Evolutionary conservation across 2,888 invertebrate species (phyloP), one percentile per base, ranked within the genome.

Genomic region (Agrypnus murinus): DNA sequence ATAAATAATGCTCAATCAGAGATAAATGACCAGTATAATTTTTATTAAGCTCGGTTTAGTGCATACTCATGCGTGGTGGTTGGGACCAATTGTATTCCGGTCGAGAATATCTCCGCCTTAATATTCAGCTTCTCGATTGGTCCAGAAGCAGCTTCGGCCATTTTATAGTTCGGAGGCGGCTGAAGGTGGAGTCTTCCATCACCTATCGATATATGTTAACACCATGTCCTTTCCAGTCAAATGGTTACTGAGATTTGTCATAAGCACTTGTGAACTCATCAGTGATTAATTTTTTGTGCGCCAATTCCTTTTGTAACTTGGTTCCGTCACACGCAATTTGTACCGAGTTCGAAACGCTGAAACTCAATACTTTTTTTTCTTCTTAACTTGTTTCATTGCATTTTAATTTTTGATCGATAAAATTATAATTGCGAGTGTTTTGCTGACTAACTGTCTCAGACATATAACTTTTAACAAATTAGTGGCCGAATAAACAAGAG

Each of bases 221-320:
- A 78, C 77, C 79, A 75, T 80, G 78, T 80, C 78, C 76, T 79
- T 81, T 81, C 78, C 80, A 80, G 76, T 80, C 81, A 81, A 82
- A 81, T 81, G 81, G 80, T 80, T 79, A 78, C 79, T 73, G 79
- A 79, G 79, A 81, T 81, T 81, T 80, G 79, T 76, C 77, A 77
- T 75, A 72, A 63, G 71, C 71, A 64, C 50, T 59, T 48, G 68
- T 46, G 45, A 63, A 67, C 36, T 55, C 58, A 59, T 53, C 55
- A 34, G 17, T 60, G 25, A 46, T 64, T 48, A 53, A 67, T 67
- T 38, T 64, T 69, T 55, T 63, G 59, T 55, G 57, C 45, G 48
- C 25, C 48, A 66, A 38, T 57, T 48, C 17, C 38, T 60, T 50
- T 31, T 12, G 50, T 50, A 31, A 50, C 50, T 50, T 50, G 50